Conservation (phyloP, 2,888 invertebrate species). For the Diadegma fenestrale region DNA sequence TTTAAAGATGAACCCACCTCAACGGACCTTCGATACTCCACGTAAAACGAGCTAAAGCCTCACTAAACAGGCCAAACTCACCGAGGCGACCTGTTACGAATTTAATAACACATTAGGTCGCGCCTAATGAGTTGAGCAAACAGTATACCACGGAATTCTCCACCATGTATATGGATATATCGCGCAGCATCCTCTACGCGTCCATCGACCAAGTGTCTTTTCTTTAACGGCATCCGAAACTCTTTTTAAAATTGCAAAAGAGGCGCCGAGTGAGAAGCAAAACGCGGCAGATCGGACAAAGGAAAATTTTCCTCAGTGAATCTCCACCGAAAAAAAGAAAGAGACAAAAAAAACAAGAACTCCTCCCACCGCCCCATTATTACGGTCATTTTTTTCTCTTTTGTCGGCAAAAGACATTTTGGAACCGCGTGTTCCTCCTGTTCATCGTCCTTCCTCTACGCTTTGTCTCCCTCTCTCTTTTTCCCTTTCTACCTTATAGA, state of each 20-base stretch:
- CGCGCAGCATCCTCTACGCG: neutral
- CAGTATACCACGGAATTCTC: slow-evolving; percentile 50
- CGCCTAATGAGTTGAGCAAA: slow-evolving; percentile 76
- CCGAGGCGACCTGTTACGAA: slow-evolving; percentile 70
- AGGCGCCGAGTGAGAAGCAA: slow-evolving; percentile 58
- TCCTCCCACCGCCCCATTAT: slow-evolving; percentile 78
- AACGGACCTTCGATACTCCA: slow-evolving; percentile 15
- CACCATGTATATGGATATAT: slow-evolving; percentile 16
- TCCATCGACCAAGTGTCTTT: slow-evolving; percentile 27
- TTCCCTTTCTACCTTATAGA: slow-evolving; percentile 20
- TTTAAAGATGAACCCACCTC: slow-evolving; percentile 4
- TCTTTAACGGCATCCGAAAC: slow-evolving; percentile 45
- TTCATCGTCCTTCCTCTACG: slow-evolving; percentile 46
- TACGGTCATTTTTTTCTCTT: slow-evolving; percentile 76
- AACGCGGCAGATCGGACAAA: slow-evolving; percentile 71
- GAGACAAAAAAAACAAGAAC: slow-evolving; percentile 59
- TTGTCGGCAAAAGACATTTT: slow-evolving; percentile 75
- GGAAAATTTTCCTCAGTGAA: slow-evolving; percentile 69
- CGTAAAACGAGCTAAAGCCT: slow-evolving; percentile 15
- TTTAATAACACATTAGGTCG: slow-evolving; percentile 77
- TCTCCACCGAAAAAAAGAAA: slow-evolving; percentile 59
- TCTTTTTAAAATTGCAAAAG: slow-evolving; percentile 64
- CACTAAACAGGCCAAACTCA: slow-evolving; percentile 52
- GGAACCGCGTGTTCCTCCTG: slow-evolving; percentile 60
- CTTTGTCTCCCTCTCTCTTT: slow-evolving; percentile 34